Evolutionary conservation across 2,888 invertebrate species (phyloP).

Genomic region (Meghimatium bilineatum): DNA sequence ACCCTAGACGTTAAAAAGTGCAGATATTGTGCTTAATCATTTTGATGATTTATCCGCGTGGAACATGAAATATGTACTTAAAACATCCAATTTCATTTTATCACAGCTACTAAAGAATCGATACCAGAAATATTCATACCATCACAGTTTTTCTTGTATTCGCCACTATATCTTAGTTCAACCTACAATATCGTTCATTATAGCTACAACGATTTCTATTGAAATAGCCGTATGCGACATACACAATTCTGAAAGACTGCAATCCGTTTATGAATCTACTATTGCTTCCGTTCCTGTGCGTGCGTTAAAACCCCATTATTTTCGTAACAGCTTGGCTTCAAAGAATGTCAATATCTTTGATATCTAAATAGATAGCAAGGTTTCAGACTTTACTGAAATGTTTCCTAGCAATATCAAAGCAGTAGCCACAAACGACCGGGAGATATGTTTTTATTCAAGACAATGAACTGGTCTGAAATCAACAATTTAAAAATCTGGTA

Average conservation of each 20-base stretch:
- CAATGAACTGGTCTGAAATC: too few species aligned
- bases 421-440: too few species aligned
- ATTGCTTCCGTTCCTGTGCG: too few species aligned
- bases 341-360: neutral
- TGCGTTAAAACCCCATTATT: too few species aligned
- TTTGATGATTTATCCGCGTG: neutral
- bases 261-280: too few species aligned
- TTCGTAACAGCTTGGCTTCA: too few species aligned
- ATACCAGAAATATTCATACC: neutral
- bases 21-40: slow-evolving; percentile 12
- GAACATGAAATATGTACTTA: neutral
- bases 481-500: too few species aligned
- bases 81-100: slow-evolving; percentile 8
- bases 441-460: too few species aligned
- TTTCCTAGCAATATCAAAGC: too few species aligned
- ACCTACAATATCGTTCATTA: neutral
- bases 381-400: too few species aligned
- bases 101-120: neutral
- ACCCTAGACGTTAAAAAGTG: neutral
- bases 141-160: neutral
- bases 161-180: neutral
- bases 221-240: too few species aligned
- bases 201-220: neutral
- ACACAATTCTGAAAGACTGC: too few species aligned
- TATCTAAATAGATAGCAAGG: neutral